Evolutionary conservation across 2,797 vertebrate genomes (phyloP).

Genomic region (Coluber constrictor): DNA sequence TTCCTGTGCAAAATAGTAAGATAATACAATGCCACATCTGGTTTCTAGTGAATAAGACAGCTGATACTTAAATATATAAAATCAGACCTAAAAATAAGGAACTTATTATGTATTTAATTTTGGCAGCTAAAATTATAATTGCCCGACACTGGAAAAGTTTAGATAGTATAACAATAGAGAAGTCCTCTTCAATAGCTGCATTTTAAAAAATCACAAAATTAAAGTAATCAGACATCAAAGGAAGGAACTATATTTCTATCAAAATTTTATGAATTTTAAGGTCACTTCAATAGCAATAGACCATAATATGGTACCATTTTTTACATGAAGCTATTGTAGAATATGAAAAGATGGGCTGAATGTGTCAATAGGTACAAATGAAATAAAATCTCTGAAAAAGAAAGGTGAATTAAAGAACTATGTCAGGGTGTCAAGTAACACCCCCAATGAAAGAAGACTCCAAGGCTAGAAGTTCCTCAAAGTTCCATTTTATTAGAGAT

Average conservation of each 20-base stretch:
- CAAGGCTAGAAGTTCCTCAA: no score
- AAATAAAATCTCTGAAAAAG: neutral
- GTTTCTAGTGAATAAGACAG: neutral
- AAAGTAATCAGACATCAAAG: neutral
- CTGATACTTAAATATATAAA: neutral
- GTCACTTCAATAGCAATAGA: neutral
- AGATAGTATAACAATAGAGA: neutral
- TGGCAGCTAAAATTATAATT: neutral
- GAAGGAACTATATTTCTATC: neutral
- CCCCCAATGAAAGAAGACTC: no score
- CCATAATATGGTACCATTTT: neutral
- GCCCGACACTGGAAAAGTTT: neutral
- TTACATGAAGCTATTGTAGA: neutral
- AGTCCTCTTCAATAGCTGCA: neutral
- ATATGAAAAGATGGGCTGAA: neutral
- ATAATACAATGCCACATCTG: constrained; percentile 2
- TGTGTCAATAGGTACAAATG: neutral
- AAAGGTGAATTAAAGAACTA: neutral
- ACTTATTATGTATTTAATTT: neutral
- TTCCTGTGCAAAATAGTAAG: neutral
- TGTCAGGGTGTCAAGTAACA: no score
- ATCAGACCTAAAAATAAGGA: neutral
- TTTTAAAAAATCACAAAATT: neutral
- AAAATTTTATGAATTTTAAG: neutral
- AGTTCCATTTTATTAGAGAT: no score